A percentile compares a stretch with the other conserved stretches of the same genome.
Evolutionary conservation across 2,113 vertebrate species (phyloP).

Genomic region (Xiphophorus maculatus): DNA sequence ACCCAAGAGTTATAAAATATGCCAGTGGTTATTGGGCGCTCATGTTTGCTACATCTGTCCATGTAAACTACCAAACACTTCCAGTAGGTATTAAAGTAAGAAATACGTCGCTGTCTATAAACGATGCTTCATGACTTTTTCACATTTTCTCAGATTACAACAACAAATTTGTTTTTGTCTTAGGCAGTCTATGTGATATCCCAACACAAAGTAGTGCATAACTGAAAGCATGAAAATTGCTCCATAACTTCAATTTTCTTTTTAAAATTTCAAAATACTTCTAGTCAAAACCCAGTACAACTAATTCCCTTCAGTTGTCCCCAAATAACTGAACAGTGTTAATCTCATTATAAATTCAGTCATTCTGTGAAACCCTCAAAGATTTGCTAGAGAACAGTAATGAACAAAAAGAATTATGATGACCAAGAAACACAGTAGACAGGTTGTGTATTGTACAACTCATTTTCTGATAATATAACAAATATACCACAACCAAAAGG

Average conservation of each 20-base stretch:
- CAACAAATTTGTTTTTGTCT: not conserved
- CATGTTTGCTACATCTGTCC: constrained; percentile 22
- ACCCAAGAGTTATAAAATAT: constrained; percentile 19
- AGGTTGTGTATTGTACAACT: not conserved
- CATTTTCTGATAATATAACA: not conserved
- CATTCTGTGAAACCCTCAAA: not conserved
- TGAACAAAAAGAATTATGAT: no score
- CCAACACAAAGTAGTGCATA: not conserved
- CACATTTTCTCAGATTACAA: not conserved
- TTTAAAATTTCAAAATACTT: not conserved
- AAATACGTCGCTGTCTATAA: no score
- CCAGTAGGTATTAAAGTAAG: not conserved
- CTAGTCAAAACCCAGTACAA: not conserved
- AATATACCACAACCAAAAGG: not conserved
- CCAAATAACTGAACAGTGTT: no score
- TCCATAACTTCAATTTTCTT: not conserved
- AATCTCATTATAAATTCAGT: no score
- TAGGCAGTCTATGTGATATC: not conserved
- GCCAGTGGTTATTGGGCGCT: constrained; percentile 25
- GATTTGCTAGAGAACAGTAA: not conserved
- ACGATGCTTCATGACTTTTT: no score
- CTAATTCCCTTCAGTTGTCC: not conserved
- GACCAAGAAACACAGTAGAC: no score
- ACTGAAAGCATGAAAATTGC: not conserved
- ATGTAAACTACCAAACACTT: constrained; percentile 13